A percentile compares a stretch with the other conserved stretches of the same genome.
Evolutionary conservation across 2,888 invertebrate genomes (phyloP).

Genomic region (Orthonychiurus folsomi): DNA sequence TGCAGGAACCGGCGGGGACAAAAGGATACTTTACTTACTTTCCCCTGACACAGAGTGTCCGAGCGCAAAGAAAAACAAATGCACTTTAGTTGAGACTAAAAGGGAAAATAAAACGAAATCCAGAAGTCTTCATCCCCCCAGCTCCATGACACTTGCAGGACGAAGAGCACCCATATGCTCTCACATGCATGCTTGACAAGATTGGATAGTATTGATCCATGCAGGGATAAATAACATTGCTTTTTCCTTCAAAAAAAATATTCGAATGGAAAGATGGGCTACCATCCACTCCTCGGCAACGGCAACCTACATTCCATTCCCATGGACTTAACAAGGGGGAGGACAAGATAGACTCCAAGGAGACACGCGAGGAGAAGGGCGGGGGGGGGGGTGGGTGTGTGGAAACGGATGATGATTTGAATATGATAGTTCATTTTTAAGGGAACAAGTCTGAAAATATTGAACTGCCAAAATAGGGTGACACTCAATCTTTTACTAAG

Average conservation of each 20-base stretch:
- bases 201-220: background rate
- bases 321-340: no score
- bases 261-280: background rate
- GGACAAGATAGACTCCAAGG: no score
- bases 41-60: no score
- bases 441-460: conserved; percentile 16
- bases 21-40: no score
- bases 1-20: no score
- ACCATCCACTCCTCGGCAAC: background rate
- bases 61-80: no score
- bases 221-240: background rate
- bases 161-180: background rate
- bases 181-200: background rate
- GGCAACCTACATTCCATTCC: no score
- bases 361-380: no score
- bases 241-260: background rate
- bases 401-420: conserved; percentile 3
- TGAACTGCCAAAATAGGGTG: conserved; percentile 20
- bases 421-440: conserved; percentile 23
- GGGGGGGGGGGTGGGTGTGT: background rate
- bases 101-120: no score
- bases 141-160: background rate
- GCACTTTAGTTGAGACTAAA: no score
- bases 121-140: no score
- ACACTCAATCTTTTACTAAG: conserved; percentile 21